Base-by-base conservation (phyloP, 2,113 vertebrate species). In the Aegotheles bennettii region DNA sequence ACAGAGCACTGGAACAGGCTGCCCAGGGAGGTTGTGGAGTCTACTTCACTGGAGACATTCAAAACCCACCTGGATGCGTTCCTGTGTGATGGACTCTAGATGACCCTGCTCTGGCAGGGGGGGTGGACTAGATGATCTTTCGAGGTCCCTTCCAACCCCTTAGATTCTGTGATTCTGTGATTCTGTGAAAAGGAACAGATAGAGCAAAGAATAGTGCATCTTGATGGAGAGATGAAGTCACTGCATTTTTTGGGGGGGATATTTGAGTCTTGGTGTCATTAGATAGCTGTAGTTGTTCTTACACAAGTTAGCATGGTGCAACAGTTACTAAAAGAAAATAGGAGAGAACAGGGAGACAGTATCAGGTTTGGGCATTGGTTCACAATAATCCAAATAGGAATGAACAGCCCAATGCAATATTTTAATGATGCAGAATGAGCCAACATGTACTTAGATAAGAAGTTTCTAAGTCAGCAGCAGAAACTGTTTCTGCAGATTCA, bases 211-310 rank as follows among this genome's bases (percentile, higher is more conserved):
- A 16, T 4, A 69, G 8, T 35, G 76, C 31, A 74, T 1, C 24
- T 17, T 54, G 51, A 15, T 33, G 14, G 12, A 53, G 1, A 7
- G 36, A 71, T 47, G 35, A 63, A 82, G 47, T 76, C 13, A 60
- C 8, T 60, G n/a, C 2, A 19, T 87, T 89, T 51, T 56, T 69
- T 87, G 33, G 5, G 18, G 25, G 33, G 5, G 18, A 28, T 61
- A 11, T 48, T 59, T 59, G 31, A 47, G 8, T 61, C 26, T 73
- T 0, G 0, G 1, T 50, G 18, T 74, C 40, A 10, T 7, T 70
- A 36, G 8, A n/a, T 18, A 48, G 29, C 26, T 50, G 33, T 16
- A 64, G 35, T 8, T 65, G 21, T 14, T 69, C 38, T 35, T 31
- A 4, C 7, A 15, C 6, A 70, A 25, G 7, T 43, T 47, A 65